These are phyloP conservation scores for Myioborus melanocephalus DNA, from an alignment of 2,797 vertebrate genomes.

Conservation along the genomic window DNA sequence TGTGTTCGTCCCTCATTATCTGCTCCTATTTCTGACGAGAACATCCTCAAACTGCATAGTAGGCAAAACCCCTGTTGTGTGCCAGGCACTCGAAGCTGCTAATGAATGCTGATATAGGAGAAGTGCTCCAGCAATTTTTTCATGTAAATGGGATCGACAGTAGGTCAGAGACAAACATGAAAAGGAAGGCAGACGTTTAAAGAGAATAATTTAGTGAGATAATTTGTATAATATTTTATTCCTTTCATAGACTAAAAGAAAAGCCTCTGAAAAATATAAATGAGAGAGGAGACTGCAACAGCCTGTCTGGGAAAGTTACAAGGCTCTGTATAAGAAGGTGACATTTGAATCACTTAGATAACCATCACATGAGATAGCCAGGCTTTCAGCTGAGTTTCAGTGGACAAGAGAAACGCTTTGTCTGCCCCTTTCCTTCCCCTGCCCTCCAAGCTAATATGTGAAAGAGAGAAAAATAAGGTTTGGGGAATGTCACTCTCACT, in stretches of 20 bases:
- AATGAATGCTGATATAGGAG: slow-evolving; percentile 51
- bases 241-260: slow-evolving; percentile 18
- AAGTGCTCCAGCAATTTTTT: slow-evolving; percentile 41
- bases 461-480: not conserved
- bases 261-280: slow-evolving; percentile 31
- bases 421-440: not conserved
- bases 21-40: not conserved
- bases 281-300: not conserved
- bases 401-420: not conserved
- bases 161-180: slow-evolving; percentile 55
- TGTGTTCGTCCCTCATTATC: slow-evolving; percentile 53
- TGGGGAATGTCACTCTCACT: not conserved
- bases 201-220: slow-evolving; percentile 53
- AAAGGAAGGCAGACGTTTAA: slow-evolving; percentile 41
- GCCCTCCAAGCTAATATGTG: not conserved
- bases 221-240: slow-evolving; percentile 54
- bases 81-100: slow-evolving; percentile 27
- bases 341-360: slow-evolving; percentile 2
- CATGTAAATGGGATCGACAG: slow-evolving; percentile 42
- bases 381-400: not conserved
- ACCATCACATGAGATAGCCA: not conserved
- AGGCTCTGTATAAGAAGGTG: not conserved
- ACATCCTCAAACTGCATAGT: slow-evolving; percentile 31
- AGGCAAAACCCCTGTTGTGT: slow-evolving; percentile 60
- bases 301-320: not conserved